A percentile compares a stretch with the other conserved stretches of the same genome.
Conservation (phyloP, 2,113 vertebrate genomes). For the Leuciscus idus region DNA sequence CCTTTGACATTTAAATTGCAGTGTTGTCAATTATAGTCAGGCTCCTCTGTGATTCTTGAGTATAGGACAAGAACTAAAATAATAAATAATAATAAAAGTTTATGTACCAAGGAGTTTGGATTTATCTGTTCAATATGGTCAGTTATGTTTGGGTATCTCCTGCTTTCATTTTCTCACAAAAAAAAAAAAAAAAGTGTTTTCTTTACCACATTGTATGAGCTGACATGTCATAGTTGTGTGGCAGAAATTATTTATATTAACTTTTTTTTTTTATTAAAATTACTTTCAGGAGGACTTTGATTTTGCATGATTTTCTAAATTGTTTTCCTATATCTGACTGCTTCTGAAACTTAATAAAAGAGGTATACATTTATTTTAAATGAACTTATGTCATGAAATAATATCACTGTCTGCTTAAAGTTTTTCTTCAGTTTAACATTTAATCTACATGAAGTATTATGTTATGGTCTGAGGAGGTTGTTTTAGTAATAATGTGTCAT, state of each 20-base stretch:
- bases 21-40: not conserved
- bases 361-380: not conserved
- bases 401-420: not conserved
- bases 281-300: too few relatives aligned
- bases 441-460: not conserved
- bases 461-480: not conserved
- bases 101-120: not conserved
- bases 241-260: not conserved
- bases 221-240: not conserved
- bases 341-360: not conserved
- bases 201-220: not conserved
- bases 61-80: too few relatives aligned
- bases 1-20: slow-evolving; percentile 49
- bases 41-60: not conserved
- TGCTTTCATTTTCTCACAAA: not conserved
- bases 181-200: not conserved
- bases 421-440: not conserved
- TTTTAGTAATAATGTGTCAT: not conserved
- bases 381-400: not conserved
- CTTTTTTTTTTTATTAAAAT: too few relatives aligned
- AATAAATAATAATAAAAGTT: not conserved
- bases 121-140: not conserved
- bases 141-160: not conserved
- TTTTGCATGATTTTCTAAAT: not conserved
- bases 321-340: not conserved